A percentile compares a stretch with the other conserved stretches of the same genome.
Conservation (phyloP, 2,888 invertebrate genomes). For the Pteria penguin region DNA sequence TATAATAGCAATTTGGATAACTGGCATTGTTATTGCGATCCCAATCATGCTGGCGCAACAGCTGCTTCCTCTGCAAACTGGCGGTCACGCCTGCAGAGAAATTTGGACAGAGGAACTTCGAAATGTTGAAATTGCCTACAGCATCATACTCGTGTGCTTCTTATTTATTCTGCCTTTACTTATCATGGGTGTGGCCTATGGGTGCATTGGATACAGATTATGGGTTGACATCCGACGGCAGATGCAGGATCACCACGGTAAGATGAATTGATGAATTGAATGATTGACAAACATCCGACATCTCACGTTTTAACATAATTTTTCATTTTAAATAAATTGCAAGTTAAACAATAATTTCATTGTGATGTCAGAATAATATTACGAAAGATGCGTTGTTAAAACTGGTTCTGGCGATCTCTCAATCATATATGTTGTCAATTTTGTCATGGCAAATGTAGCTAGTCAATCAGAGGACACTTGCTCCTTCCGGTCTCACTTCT, state of each 20-base stretch:
- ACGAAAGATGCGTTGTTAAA: too few species aligned
- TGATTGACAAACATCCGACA: too few species aligned
- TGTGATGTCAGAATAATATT: too few species aligned
- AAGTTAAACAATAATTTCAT: too few species aligned
- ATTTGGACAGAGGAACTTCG: conserved; percentile 61
- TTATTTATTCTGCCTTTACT: conserved; percentile 88
- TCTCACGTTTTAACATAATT: too few species aligned
- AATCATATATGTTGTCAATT: too few species aligned
- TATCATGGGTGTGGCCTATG: conserved; percentile 88
- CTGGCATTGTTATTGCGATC: conserved; percentile 85
- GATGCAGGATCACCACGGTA: conserved; percentile 23
- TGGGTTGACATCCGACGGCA: conserved; percentile 57
- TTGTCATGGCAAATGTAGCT: too few species aligned
- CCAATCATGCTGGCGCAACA: conserved; percentile 83
- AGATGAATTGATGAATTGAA: too few species aligned
- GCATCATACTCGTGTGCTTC: conserved; percentile 86
- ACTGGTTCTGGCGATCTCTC: too few species aligned
- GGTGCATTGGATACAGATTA: conserved; percentile 76
- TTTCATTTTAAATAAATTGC: too few species aligned
- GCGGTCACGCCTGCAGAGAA: conserved; percentile 70
- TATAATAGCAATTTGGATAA: conserved; percentile 80
- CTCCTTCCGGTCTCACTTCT: too few species aligned
- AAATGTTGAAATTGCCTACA: conserved; percentile 84
- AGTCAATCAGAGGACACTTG: too few species aligned
- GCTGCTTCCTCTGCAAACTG: conserved; percentile 51